Conservation (phyloP, 1,140 invertebrate genomes). For the Mycetomoellerius zeteki region DNA sequence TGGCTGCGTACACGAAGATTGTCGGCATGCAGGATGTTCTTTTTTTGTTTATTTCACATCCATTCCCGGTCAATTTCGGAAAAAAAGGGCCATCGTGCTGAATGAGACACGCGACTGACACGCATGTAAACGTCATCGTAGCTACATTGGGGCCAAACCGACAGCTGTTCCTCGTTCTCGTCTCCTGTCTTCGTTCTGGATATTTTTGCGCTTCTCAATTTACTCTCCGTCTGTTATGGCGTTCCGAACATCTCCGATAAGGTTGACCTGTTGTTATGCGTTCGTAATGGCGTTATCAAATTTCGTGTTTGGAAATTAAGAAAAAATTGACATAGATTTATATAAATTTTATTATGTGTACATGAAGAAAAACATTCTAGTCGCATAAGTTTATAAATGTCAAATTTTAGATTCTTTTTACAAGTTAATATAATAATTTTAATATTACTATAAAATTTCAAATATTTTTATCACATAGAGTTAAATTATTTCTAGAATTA, state of each 20-base stretch:
- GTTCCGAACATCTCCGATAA: conserved; percentile 16
- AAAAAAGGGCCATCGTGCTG: conserved; percentile 54
- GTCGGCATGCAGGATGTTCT: neutral
- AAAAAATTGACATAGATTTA: conserved; percentile 23
- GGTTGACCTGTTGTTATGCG: neutral
- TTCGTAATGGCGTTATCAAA: conserved; percentile 1
- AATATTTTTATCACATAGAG: neutral
- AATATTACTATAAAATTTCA: neutral
- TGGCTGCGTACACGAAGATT: neutral
- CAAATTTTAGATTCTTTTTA: neutral
- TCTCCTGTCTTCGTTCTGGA: conserved; percentile 64
- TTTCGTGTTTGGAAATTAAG: conserved; percentile 12
- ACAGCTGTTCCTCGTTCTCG: conserved; percentile 69
- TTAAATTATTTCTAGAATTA: neutral
- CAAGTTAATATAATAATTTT: conserved; percentile 1
- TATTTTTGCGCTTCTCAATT: conserved; percentile 69
- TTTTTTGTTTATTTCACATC: conserved; percentile 14
- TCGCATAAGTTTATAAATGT: neutral
- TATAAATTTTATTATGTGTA: neutral
- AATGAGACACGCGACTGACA: conserved; percentile 71
- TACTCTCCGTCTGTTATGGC: neutral
- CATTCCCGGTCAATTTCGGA: conserved; percentile 10
- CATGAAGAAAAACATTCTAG: neutral
- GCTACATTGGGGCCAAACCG: conserved; percentile 69
- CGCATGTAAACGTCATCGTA: conserved; percentile 64